These are phyloP conservation scores for Tetrapedia diversipes DNA, from an alignment of 2,888 invertebrate genomes.

Conservation along the genomic window DNA sequence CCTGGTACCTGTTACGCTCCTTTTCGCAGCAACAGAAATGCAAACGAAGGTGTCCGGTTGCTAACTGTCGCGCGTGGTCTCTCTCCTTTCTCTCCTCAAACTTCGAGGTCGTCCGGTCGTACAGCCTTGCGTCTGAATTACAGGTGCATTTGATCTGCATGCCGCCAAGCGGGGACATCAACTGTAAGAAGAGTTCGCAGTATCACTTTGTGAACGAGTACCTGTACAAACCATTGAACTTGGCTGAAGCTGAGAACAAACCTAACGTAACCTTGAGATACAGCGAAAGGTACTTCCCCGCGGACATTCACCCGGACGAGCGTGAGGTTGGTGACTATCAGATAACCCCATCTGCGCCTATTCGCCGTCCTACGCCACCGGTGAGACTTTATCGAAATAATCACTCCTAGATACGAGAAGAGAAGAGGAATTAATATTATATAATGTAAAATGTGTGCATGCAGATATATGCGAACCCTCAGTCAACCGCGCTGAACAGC, in stretches of 20 bases:
- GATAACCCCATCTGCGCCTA: conserved; percentile 72
- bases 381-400: conserved; percentile 47
- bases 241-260: conserved; percentile 91
- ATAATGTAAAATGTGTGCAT: neutral
- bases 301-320: conserved; percentile 87
- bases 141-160: conserved; percentile 96
- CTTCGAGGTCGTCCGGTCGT: neutral
- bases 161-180: conserved; percentile 95
- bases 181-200: conserved; percentile 94
- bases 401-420: neutral
- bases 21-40: conserved; percentile 25
- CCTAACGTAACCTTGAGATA: conserved; percentile 91
- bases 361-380: conserved; percentile 73
- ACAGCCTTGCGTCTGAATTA: conserved; percentile 7
- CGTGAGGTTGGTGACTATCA: conserved; percentile 79
- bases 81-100: conserved; percentile 52
- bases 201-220: conserved; percentile 97
- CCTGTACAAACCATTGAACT: conserved; percentile 93
- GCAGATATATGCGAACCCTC: conserved; percentile 78
- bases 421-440: neutral
- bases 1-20: conserved; percentile 35
- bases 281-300: conserved; percentile 93
- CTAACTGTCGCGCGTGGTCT: neutral
- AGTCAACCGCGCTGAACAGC: conserved; percentile 80
- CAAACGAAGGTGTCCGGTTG: conserved; percentile 15